These are phyloP conservation scores for Drosophila emarginata DNA, from an alignment of 2,888 invertebrate genomes.

Conservation along the genomic window DNA sequence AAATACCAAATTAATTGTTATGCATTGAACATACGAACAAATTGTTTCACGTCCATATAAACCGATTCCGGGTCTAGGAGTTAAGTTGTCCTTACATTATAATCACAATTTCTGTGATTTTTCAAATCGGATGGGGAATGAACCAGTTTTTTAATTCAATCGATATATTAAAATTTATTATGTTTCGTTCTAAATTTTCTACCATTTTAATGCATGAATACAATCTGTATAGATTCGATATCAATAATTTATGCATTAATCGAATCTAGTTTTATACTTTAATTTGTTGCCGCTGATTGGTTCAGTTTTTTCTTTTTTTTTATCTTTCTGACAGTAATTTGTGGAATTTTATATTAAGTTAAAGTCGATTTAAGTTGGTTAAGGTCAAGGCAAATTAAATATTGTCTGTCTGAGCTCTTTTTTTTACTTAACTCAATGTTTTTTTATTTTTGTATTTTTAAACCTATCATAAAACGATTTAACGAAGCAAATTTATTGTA, in stretches of 20 bases:
- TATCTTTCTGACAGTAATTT: slow-evolving; percentile 31
- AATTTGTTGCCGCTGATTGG: slow-evolving; percentile 15
- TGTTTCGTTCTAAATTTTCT: background rate
- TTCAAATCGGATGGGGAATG: background rate
- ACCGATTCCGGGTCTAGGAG: background rate
- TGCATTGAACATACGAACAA: background rate
- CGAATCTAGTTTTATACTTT: slow-evolving; percentile 33
- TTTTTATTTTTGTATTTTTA: background rate
- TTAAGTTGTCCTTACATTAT: background rate
- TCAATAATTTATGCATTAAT: slow-evolving; percentile 32
- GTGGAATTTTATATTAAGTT: slow-evolving; percentile 31
- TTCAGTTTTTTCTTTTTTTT: background rate
- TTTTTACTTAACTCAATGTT: background rate
- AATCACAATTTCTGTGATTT: background rate
- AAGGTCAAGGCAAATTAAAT: slow-evolving; percentile 52
- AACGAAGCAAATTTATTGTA: slow-evolving; percentile 5
- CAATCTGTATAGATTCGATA: background rate
- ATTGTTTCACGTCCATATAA: background rate
- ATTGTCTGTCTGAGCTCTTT: background rate
- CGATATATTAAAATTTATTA: background rate
- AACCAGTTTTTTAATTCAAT: background rate
- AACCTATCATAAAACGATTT: slow-evolving; percentile 11
- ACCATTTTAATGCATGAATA: background rate
- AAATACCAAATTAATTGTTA: background rate
- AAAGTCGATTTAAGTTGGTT: slow-evolving; percentile 48